A percentile compares a stretch with the other conserved stretches of the same genome.
phyloP scores from a whole-genome alignment of 2,797 vertebrate genomes.

The Mionectes olivaceus region DNA sequence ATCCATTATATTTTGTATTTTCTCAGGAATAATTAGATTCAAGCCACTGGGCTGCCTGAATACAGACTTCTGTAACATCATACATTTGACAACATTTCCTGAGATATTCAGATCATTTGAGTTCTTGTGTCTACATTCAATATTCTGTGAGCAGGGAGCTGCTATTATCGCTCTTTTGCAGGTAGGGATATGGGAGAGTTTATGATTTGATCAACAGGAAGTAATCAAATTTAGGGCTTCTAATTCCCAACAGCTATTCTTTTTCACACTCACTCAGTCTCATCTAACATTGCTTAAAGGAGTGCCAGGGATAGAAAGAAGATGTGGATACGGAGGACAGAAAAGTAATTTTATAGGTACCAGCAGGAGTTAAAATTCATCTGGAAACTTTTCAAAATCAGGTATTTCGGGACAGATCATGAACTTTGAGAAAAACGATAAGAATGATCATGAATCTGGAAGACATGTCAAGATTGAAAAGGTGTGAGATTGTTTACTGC shows the following conservation, averaged over 20 bases:
- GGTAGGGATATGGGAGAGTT: background rate
- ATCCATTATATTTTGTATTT: conserved; percentile 7
- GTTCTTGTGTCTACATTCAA: background rate
- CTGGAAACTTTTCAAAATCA: background rate
- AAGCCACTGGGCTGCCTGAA: background rate
- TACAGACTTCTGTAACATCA: background rate
- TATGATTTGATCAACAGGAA: conserved; percentile 3
- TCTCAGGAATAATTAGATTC: conserved; percentile 1
- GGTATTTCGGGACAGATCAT: background rate
- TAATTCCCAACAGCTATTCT: background rate
- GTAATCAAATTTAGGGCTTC: background rate
- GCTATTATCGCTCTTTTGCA: background rate
- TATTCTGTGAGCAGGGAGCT: background rate
- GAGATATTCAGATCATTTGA: background rate
- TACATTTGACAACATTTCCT: background rate
- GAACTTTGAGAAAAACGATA: background rate
- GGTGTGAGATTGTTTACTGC: conserved; percentile 10
- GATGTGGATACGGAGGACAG: background rate
- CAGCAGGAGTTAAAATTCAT: background rate
- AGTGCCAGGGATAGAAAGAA: background rate
- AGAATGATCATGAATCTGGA: background rate
- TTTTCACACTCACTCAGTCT: background rate
- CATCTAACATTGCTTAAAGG: background rate
- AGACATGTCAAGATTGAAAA: background rate
- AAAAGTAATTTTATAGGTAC: background rate